These are phyloP conservation scores for Equus quagga DNA, from an alignment of 2,113 vertebrate genomes.

Conservation along the genomic window DNA sequence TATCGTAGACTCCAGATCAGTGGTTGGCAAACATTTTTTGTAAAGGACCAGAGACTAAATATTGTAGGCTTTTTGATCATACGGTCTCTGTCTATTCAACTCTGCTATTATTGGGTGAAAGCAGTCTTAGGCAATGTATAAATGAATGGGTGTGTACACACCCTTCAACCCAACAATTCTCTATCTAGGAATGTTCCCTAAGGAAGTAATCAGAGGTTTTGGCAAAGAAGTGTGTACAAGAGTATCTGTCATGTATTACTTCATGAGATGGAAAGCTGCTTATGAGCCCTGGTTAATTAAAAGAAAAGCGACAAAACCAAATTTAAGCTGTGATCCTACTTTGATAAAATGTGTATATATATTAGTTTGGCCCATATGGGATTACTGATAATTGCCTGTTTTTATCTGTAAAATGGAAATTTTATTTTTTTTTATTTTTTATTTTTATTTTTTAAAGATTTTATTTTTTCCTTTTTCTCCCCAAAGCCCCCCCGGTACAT, in stretches of 20 bases:
- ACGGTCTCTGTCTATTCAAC: background rate
- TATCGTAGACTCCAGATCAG: background rate
- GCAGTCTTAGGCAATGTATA: background rate
- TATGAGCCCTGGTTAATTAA: slow-evolving; percentile 14
- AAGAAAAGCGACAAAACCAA: slow-evolving; percentile 43
- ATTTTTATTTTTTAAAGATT: too few relatives aligned
- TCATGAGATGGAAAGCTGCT: background rate
- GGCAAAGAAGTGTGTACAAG: background rate
- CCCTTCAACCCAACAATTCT: background rate
- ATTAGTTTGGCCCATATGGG: background rate
- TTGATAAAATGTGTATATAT: background rate
- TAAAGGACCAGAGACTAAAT: background rate
- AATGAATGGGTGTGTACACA: background rate
- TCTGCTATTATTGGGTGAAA: background rate
- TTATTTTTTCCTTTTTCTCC: too few relatives aligned
- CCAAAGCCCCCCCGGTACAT: too few relatives aligned
- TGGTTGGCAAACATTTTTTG: background rate
- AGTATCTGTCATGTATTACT: background rate
- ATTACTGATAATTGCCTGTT: background rate
- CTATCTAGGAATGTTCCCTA: background rate
- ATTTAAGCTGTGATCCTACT: background rate
- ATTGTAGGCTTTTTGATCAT: background rate
- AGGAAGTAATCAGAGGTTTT: slow-evolving; percentile 37
- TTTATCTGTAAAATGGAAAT: background rate
- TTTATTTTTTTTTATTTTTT: background rate